Percentiles rank a stretch among this genome's conserved stretches.
These are phyloP conservation scores for Camponotus floridanus DNA, from an alignment of 1,140 invertebrate genomes.

Conservation along the genomic window DNA sequence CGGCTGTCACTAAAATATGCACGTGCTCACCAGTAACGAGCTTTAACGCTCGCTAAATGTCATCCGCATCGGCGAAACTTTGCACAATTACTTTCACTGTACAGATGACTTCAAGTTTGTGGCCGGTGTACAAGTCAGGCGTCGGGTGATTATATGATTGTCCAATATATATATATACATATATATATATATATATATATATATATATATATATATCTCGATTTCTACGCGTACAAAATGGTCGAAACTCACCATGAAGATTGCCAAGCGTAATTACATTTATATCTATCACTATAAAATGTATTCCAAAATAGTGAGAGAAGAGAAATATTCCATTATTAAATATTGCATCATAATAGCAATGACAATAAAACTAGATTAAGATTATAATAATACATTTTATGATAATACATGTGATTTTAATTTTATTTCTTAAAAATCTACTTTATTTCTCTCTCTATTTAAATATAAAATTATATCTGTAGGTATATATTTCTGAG, in stretches of 20 bases:
- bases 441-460: neutral
- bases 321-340: neutral
- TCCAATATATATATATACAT: too few species aligned
- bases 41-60: conserved; percentile 50
- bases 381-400: neutral
- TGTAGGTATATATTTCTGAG: neutral
- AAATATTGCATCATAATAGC: neutral
- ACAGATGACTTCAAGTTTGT: conserved; percentile 55
- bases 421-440: neutral
- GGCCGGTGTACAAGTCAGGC: conserved; percentile 33
- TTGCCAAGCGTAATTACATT: conserved; percentile 15
- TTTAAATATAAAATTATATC: neutral
- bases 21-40: conserved; percentile 43
- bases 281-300: neutral
- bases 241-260: neutral
- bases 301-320: neutral
- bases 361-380: neutral
- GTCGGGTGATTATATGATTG: conserved; percentile 25
- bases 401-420: neutral
- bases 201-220: conserved; percentile 18
- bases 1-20: conserved; percentile 45
- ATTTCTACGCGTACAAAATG: conserved; percentile 14
- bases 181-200: neutral
- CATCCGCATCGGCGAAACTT: conserved; percentile 49
- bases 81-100: conserved; percentile 55